A percentile compares a stretch with the other conserved stretches of the same genome.
Conservation (phyloP, 2,888 invertebrate species). For the Ormyrus labotus region DNA sequence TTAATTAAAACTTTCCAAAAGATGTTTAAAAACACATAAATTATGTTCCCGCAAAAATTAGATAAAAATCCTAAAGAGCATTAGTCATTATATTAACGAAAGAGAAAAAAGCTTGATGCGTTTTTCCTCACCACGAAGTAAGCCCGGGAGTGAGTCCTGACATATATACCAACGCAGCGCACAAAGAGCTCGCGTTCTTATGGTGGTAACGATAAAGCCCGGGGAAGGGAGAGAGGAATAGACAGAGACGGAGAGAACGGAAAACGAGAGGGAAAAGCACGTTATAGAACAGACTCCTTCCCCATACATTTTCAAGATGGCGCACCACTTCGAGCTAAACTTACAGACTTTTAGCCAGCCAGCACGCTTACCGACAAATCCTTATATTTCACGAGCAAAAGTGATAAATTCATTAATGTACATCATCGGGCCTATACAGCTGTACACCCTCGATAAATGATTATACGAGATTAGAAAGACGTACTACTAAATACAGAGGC, state of each 20-base stretch:
- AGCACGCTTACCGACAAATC: too few relatives aligned
- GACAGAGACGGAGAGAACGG: not conserved
- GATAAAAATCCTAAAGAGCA: not conserved
- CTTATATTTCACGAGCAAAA: too few relatives aligned
- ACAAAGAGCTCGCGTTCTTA: constrained; percentile 4
- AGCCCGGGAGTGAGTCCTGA: not conserved
- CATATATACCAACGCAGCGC: not conserved
- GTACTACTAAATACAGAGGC: too few relatives aligned
- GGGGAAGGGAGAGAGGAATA: not conserved
- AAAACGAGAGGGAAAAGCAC: not conserved
- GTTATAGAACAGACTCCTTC: not conserved
- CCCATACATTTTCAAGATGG: constrained; percentile 20
- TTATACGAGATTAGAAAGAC: too few relatives aligned
- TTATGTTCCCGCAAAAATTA: constrained; percentile 2
- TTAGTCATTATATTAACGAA: constrained; percentile 20
- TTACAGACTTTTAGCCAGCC: not conserved
- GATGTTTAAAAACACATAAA: too few relatives aligned
- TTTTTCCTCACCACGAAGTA: not conserved
- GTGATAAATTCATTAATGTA: too few relatives aligned
- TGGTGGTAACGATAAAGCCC: not conserved
- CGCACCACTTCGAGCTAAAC: not conserved
- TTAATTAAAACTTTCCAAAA: too few relatives aligned
- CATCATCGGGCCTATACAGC: too few relatives aligned
- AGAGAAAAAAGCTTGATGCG: not conserved
- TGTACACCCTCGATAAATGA: too few relatives aligned